Conservation (phyloP, 2,888 invertebrate genomes). For the Cosmia trapezina region DNA sequence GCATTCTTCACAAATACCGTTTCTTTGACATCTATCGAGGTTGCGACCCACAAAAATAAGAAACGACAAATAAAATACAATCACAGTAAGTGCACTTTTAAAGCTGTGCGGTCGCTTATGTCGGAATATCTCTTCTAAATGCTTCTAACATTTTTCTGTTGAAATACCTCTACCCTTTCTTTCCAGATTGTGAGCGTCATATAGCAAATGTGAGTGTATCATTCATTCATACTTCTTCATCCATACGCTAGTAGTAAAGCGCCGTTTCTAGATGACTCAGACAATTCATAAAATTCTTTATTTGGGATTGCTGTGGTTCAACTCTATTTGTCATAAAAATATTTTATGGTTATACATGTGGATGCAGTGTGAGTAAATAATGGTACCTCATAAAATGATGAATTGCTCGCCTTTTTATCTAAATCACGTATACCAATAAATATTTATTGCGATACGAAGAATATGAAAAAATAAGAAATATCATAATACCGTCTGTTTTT, state of each 20-base stretch:
- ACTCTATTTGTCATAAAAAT: constrained; percentile 56
- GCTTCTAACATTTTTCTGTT: constrained; percentile 68
- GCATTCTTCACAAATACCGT: constrained; percentile 55
- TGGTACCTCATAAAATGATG: constrained; percentile 47
- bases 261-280: constrained; percentile 51
- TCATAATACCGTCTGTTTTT: constrained; percentile 34
- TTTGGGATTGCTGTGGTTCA: constrained; percentile 48
- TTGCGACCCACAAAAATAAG: constrained; percentile 68
- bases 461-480: constrained; percentile 33
- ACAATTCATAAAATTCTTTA: constrained; percentile 62
- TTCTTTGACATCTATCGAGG: constrained; percentile 63
- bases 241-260: constrained; percentile 58
- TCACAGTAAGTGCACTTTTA: constrained; percentile 78
- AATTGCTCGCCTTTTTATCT: constrained; percentile 27
- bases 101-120: constrained; percentile 71
- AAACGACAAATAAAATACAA: constrained; percentile 75
- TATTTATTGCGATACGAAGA: constrained; percentile 16
- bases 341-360: constrained; percentile 49
- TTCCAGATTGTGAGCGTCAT: constrained; percentile 59
- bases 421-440: constrained; percentile 32
- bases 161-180: constrained; percentile 62
- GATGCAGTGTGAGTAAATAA: constrained; percentile 54
- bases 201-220: constrained; percentile 57
- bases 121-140: constrained; percentile 71
- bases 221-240: constrained; percentile 63